Base-by-base conservation (phyloP, 2,888 invertebrate species). In the Troides aeacus region DNA sequence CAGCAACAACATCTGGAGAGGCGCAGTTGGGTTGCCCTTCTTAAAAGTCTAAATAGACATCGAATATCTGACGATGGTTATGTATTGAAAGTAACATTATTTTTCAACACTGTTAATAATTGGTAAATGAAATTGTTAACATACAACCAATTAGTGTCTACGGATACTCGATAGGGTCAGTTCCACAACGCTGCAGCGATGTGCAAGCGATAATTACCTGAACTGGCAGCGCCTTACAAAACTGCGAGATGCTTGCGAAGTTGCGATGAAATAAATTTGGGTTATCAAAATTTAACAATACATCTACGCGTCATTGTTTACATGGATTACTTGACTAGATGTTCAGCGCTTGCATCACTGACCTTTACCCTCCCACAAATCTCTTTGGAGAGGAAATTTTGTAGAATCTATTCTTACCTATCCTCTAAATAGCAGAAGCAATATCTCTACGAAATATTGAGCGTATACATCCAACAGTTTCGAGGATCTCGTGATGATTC, bases 161-260 rank as follows among this genome's bases (percentile, higher is more conserved):
- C 30, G 62, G 67, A 56, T 58, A 68, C 46, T 50, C 3, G 17
- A 10, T 65, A 42, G 60, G 50, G 68, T 30, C 50, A 46, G 64
- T 68, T 68, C 64, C 63, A 39, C 53, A 64, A 63, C 23, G 64
- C 56, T 64, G 53, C 63, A 68, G 53, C 64, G 60, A 60, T 46
- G 24, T 46, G 46, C 60, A 53, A 59, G 24, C 63, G 46, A 39
- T 68, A 36, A 68, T 68, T 68, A 64, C 36, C 12, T 18, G 50
- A 18, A 36, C 60, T n/a, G 62, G 58, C 36, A 64, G 60, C 63
- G 59, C 68, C 68, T 68, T 68, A 68, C 68, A 68, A 68, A 63
- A 68, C n/a, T 30, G 7, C 65, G 24, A 59, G 58, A 65, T 59
- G 42, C 46, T 68, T 59, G 62, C 30, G 46, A 53, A 60, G n/a